Evolutionary conservation across 2,797 vertebrate species (phyloP).

Genomic region (Microctenopoma lineatum): DNA sequence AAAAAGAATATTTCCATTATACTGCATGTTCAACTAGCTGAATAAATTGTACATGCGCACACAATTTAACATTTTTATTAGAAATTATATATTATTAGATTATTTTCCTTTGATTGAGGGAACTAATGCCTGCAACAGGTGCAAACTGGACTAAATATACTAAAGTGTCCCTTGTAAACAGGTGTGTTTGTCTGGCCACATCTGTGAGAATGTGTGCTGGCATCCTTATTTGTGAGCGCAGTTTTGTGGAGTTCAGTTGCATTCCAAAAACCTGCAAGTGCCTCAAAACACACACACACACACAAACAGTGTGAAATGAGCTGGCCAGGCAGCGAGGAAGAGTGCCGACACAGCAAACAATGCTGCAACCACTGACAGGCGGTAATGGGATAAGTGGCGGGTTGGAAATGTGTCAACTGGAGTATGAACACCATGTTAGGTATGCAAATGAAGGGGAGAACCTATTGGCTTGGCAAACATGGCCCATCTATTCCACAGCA

Average conservation of each 20-base stretch:
- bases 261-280: conserved; percentile 43
- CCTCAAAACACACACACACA: conserved; percentile 24
- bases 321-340: conserved; percentile 56
- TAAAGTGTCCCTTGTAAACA: no score
- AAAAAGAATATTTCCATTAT: no score
- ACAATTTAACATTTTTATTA: no score
- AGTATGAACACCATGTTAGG: conserved; percentile 76
- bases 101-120: no score
- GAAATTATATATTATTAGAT: no score
- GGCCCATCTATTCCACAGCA: conserved; percentile 63
- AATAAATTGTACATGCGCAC: no score
- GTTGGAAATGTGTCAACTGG: conserved; percentile 80
- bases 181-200: no score
- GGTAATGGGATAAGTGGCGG: conserved; percentile 80
- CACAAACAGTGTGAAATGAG: conserved; percentile 39
- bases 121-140: no score
- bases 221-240: conserved; percentile 7
- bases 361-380: conserved; percentile 59
- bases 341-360: conserved; percentile 77
- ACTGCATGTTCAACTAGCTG: no score
- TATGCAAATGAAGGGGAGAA: conserved; percentile 75
- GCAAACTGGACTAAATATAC: no score
- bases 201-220: no score
- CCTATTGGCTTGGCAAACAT: conserved; percentile 59
- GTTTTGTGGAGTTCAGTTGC: conserved; percentile 35